Evolutionary conservation across 1,140 invertebrate species (phyloP), one percentile per base, ranked within the genome.

Genomic region (Drosophila parvula): DNA sequence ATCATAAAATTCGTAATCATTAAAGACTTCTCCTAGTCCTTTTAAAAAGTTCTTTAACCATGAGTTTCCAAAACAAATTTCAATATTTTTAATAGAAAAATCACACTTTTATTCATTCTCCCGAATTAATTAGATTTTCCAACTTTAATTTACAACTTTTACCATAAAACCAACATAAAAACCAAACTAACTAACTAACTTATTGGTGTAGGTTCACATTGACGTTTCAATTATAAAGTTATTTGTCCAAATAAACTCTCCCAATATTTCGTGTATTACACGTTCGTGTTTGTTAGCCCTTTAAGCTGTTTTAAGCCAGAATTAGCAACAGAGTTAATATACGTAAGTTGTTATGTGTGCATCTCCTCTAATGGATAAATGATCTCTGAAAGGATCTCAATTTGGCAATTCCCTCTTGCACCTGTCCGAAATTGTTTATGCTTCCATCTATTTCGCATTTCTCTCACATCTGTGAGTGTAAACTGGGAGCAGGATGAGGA

Each of bases 361-460:
- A 2, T 30, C n/a, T 10, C 38, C 38, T 12, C 28, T 44, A 41
- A 57, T 53, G 51, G 45, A 44, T 67, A 55, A 51, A 40, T 40
- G 65, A 69, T 69, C 62, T 53, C 14, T 4, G 45, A 41, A 67
- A 67, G 63, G 62, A 69, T 68, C 62, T 22, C 47, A 55, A 55
- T 69, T 69, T 36, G 61, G 61, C 62, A 65, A 65, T 69, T 32
- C 64, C 22, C 45, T 44, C 27, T 41, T 12, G 18, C 68, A 58
- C 28, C 36, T 70, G 65, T 58, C 65, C 43, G 44, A 51, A 55
- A 68, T 69, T 69, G 74, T 77, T 61, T 76, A 77, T 69, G 44
- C 14, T 59, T 12, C 56, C 56, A 77, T 77, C 62, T 77, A 69
- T 77, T 77, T 77, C 38, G 41, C 74, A 78, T 77, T 58, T 45